Evolutionary conservation across 2,888 invertebrate genomes (phyloP).

Genomic region (Theodoxus fluviatilis): DNA sequence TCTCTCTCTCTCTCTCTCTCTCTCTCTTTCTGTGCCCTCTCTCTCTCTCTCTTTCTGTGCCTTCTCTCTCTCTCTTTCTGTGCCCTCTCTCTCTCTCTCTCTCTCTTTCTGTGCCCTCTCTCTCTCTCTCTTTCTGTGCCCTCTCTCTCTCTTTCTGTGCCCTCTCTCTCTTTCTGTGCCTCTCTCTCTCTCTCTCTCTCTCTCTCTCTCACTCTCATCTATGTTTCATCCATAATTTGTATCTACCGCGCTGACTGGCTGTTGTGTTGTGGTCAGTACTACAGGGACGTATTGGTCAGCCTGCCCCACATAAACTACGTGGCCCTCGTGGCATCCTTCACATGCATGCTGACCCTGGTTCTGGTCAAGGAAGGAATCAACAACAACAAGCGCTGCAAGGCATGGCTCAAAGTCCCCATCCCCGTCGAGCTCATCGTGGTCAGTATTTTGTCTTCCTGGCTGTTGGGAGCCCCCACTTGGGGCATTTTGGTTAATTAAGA

Average conservation of each 20-base stretch:
- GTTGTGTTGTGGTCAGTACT: no score
- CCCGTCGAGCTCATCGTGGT: conserved; percentile 44
- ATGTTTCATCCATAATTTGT: no score
- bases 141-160: conserved; percentile 1
- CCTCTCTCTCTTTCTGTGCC: background rate
- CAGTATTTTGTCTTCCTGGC: conserved; percentile 19
- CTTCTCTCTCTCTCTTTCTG: no score
- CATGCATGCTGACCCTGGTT: conserved; percentile 73
- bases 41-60: no score
- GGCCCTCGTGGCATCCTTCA: conserved; percentile 74
- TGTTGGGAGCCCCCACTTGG: no score
- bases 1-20: no score
- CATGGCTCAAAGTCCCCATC: conserved; percentile 35
- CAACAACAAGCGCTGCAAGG: conserved; percentile 37
- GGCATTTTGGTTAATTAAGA: no score
- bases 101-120: background rate
- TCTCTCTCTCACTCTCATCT: background rate
- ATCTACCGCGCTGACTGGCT: no score
- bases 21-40: no score
- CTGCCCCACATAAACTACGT: conserved; percentile 72
- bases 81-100: no score
- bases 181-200: background rate
- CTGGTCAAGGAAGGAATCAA: conserved; percentile 67
- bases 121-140: background rate
- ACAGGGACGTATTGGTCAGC: conserved; percentile 71